Evolutionary conservation across 1,140 invertebrate genomes (phyloP).

Genomic region (Drosophila ogumai): DNA sequence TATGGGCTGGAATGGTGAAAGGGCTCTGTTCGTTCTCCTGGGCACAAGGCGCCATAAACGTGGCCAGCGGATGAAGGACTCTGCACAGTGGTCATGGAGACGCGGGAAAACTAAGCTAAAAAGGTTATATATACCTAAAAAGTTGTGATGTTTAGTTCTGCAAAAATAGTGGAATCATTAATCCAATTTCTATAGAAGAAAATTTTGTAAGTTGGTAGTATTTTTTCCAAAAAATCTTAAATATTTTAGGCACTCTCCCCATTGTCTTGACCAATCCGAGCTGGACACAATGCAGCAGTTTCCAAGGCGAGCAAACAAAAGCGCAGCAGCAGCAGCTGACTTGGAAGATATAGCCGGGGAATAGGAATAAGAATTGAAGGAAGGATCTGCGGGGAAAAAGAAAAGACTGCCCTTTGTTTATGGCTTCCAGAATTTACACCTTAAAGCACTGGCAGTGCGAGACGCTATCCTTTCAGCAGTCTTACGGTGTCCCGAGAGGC

Average conservation of each 20-base stretch:
- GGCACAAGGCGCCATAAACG: conserved; percentile 43
- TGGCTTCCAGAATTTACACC: conserved; percentile 78
- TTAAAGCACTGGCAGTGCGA: conserved; percentile 65
- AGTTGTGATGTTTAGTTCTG: neutral
- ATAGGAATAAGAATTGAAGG: conserved; percentile 14
- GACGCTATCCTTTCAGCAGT: conserved; percentile 18
- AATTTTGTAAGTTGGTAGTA: neutral
- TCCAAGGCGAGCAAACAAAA: conserved; percentile 74
- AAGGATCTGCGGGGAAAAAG: conserved; percentile 26
- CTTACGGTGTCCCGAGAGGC: neutral
- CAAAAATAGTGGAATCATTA: neutral
- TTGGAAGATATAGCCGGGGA: conserved; percentile 17
- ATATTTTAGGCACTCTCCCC: neutral
- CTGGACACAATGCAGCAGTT: conserved; percentile 69
- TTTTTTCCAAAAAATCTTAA: neutral
- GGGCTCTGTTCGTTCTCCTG: conserved; percentile 5
- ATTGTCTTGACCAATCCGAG: conserved; percentile 34
- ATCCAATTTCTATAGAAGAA: neutral
- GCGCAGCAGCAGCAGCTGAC: conserved; percentile 60
- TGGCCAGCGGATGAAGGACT: conserved; percentile 28
- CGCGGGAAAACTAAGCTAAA: neutral
- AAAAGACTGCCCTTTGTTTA: conserved; percentile 69
- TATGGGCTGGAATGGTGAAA: conserved; percentile 26
- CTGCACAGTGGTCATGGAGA: conserved; percentile 17
- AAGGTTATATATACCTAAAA: neutral